These are phyloP conservation scores for Semicossyphus pulcher DNA, from an alignment of 2,113 vertebrate genomes.

Conservation along the genomic window DNA sequence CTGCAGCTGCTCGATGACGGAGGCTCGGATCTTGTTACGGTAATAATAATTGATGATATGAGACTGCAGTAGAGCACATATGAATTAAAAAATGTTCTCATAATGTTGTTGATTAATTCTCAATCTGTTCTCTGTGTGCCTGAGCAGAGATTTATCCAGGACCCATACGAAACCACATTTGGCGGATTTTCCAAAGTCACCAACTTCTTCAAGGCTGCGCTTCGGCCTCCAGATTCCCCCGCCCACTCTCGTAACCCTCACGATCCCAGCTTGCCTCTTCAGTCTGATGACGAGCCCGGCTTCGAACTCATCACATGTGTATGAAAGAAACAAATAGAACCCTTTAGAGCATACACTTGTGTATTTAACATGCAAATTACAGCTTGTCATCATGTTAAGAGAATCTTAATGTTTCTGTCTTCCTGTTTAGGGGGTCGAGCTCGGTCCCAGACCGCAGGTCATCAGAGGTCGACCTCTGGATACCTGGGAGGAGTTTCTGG, in stretches of 20 bases:
- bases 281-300: constrained; percentile 88
- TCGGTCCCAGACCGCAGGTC: constrained; percentile 86
- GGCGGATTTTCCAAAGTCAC: constrained; percentile 94
- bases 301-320: constrained; percentile 95
- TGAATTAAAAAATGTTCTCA: no score
- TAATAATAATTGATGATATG: constrained; percentile 63
- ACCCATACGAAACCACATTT: constrained; percentile 92
- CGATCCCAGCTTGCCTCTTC: constrained; percentile 47
- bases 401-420: constrained; percentile 7
- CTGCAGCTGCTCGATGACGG: constrained; percentile 90
- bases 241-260: constrained; percentile 37
- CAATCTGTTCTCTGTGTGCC: not conserved
- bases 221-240: constrained; percentile 85
- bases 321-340: constrained; percentile 54
- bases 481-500: constrained; percentile 86
- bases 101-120: not conserved
- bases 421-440: constrained; percentile 81
- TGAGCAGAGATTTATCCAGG: constrained; percentile 90
- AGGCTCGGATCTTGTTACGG: constrained; percentile 88
- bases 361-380: no score
- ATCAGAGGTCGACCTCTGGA: constrained; percentile 84
- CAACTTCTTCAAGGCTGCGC: constrained; percentile 90
- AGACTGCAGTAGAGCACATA: not conserved
- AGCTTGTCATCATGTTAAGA: no score
- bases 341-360: fast-evolving